Evolutionary conservation across 2,888 invertebrate species (phyloP).

Genomic region (Trichogramma dendrolimi): DNA sequence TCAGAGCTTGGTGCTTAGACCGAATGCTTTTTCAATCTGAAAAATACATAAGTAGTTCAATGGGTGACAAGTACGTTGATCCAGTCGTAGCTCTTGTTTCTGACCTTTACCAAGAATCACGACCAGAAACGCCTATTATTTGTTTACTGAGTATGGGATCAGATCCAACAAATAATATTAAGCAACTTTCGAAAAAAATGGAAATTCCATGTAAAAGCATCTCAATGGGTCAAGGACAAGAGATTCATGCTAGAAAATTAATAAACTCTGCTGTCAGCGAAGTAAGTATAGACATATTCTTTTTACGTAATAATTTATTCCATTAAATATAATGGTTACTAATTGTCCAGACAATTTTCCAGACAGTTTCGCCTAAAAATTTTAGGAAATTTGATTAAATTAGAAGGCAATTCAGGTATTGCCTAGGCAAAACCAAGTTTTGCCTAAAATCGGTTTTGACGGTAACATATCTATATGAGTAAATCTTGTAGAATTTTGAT

Average conservation of each 20-base stretch:
- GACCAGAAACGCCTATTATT: constrained; percentile 70
- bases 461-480: too few relatives aligned
- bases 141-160: constrained; percentile 85
- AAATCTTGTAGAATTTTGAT: too few relatives aligned
- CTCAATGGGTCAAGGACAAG: constrained; percentile 86
- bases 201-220: constrained; percentile 67
- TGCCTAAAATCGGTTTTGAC: too few relatives aligned
- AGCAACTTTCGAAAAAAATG: constrained; percentile 70
- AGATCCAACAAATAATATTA: constrained; percentile 82
- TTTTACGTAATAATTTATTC: neutral
- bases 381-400: too few relatives aligned
- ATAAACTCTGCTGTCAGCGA: constrained; percentile 50
- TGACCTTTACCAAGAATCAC: constrained; percentile 68
- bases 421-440: too few relatives aligned
- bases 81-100: constrained; percentile 78
- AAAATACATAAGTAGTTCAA: constrained; percentile 73
- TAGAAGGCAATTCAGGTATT: too few relatives aligned
- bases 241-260: constrained; percentile 73
- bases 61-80: constrained; percentile 72
- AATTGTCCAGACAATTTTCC: neutral
- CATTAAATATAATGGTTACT: neutral
- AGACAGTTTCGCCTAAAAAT: neutral
- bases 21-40: constrained; percentile 76
- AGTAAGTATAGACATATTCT: constrained; percentile 26
- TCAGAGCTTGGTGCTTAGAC: constrained; percentile 77